Conservation (phyloP, 53 echinoderm and acorn worm species). For the Henricia sp. region DNA sequence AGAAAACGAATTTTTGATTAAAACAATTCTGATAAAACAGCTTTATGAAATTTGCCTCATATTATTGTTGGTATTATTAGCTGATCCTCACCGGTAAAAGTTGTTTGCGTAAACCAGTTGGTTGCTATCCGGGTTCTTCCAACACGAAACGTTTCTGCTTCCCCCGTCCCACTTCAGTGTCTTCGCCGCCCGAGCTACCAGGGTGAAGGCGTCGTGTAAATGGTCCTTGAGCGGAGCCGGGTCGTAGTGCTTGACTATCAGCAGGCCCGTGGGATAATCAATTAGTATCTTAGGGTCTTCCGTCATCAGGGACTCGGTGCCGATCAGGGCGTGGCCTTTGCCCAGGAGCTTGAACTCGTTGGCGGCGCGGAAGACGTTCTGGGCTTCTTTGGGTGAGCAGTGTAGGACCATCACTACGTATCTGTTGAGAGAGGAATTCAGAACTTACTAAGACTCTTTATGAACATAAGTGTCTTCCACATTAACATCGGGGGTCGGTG, state of each 20-base stretch:
- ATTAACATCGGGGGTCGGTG: no score
- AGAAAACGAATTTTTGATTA: no score
- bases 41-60: no score
- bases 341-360: slow-evolving; percentile 48
- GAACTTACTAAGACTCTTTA: no score
- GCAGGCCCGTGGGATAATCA: slow-evolving; percentile 62
- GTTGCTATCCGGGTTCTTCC: not conserved
- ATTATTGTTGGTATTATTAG: no score
- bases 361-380: slow-evolving; percentile 51
- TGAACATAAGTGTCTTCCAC: no score
- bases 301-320: slow-evolving; percentile 63
- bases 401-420: slow-evolving; percentile 68
- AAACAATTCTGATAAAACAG: no score
- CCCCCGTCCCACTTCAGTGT: slow-evolving; percentile 30
- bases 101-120: slow-evolving; percentile 50
- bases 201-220: slow-evolving; percentile 48
- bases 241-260: slow-evolving; percentile 53
- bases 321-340: slow-evolving; percentile 66
- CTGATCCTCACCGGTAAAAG: slow-evolving; percentile 63
- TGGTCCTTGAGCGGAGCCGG: slow-evolving; percentile 44
- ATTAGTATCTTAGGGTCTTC: slow-evolving; percentile 20
- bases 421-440: slow-evolving; percentile 1
- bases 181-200: slow-evolving; percentile 51
- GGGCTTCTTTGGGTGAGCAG: slow-evolving; percentile 63
- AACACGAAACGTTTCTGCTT: slow-evolving; percentile 19